A percentile compares a stretch with the other conserved stretches of the same genome.
These are phyloP conservation scores for Candidula unifasciata DNA, from an alignment of 2,888 invertebrate genomes.

Conservation along the genomic window DNA sequence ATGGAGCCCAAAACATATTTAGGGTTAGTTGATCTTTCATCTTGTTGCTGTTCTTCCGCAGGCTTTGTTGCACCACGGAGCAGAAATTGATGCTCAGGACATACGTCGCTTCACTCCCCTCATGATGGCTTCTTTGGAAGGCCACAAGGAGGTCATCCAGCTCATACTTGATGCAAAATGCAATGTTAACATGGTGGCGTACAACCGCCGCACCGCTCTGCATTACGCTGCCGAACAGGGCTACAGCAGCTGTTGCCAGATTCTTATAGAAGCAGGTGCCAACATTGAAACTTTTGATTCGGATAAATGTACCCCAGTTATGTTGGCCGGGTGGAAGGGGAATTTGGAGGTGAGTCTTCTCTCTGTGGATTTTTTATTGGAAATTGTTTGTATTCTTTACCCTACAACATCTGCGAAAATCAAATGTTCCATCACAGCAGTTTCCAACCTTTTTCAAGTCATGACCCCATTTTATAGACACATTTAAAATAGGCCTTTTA, in stretches of 20 bases:
- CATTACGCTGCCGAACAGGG: slow-evolving; percentile 73
- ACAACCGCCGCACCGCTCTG: slow-evolving; percentile 71
- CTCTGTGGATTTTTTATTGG: neutral
- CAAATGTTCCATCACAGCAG: too few species aligned
- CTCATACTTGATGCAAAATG: slow-evolving; percentile 69
- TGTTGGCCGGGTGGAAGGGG: slow-evolving; percentile 73
- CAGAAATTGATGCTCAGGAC: slow-evolving; percentile 74
- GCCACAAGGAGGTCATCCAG: slow-evolving; percentile 67
- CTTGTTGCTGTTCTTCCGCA: neutral
- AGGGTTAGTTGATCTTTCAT: neutral
- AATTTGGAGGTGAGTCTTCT: slow-evolving; percentile 55
- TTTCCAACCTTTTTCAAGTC: too few species aligned
- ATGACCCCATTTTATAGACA: too few species aligned
- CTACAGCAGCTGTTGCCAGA: slow-evolving; percentile 62
- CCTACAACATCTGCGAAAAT: too few species aligned
- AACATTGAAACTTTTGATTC: slow-evolving; percentile 70
- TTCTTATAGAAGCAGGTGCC: slow-evolving; percentile 67
- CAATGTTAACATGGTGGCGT: slow-evolving; percentile 71
- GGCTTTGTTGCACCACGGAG: slow-evolving; percentile 65
- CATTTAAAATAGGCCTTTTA: too few species aligned
- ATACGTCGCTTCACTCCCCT: slow-evolving; percentile 74
- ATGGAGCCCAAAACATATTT: too few species aligned
- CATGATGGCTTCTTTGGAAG: slow-evolving; percentile 75
- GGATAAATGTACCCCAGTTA: slow-evolving; percentile 71
- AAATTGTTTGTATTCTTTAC: too few species aligned